Percentiles rank a stretch among this genome's conserved stretches.
Conservation (phyloP, 2,797 vertebrate genomes). For the Neoniphon sammara region DNA sequence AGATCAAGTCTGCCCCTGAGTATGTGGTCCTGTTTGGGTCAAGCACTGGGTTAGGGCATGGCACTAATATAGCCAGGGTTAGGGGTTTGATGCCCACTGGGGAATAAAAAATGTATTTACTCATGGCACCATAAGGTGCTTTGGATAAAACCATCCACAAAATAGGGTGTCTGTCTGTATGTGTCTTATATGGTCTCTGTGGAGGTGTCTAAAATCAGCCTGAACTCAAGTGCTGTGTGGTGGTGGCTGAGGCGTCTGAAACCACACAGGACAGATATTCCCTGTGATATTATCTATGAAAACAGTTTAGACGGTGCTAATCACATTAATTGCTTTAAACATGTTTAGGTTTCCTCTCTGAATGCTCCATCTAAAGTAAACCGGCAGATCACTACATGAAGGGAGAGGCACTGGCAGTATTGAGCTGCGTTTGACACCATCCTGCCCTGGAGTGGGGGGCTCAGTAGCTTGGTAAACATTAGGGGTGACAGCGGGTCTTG, state of each 20-base stretch:
- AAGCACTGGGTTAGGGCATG: background rate
- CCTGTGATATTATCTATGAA: slow-evolving; percentile 78
- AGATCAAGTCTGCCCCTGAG: no score
- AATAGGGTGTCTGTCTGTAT: slow-evolving; percentile 7
- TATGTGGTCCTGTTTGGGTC: slow-evolving; percentile 10
- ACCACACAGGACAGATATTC: slow-evolving; percentile 58
- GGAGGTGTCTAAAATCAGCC: slow-evolving; percentile 16
- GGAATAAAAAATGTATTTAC: slow-evolving; percentile 10
- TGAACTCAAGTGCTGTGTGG: slow-evolving; percentile 22
- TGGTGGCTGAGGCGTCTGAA: slow-evolving; percentile 42
- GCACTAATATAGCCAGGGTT: slow-evolving; percentile 1
- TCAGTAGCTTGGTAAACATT: slow-evolving; percentile 78
- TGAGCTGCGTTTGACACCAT: slow-evolving; percentile 62
- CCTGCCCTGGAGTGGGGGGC: slow-evolving; percentile 52
- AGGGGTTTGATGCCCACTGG: slow-evolving; percentile 20
- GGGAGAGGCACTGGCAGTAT: slow-evolving; percentile 42
- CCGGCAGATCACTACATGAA: slow-evolving; percentile 57
- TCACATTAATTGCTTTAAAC: slow-evolving; percentile 82
- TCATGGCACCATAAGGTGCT: background rate
- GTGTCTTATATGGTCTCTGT: background rate
- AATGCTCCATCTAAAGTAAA: slow-evolving; percentile 65
- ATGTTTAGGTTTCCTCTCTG: slow-evolving; percentile 81
- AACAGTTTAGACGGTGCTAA: slow-evolving; percentile 81
- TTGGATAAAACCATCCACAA: slow-evolving; percentile 9
- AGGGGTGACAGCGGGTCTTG: slow-evolving; percentile 76